Evolutionary conservation across 1,140 invertebrate genomes (phyloP).

Genomic region (Drosophila funebris): DNA sequence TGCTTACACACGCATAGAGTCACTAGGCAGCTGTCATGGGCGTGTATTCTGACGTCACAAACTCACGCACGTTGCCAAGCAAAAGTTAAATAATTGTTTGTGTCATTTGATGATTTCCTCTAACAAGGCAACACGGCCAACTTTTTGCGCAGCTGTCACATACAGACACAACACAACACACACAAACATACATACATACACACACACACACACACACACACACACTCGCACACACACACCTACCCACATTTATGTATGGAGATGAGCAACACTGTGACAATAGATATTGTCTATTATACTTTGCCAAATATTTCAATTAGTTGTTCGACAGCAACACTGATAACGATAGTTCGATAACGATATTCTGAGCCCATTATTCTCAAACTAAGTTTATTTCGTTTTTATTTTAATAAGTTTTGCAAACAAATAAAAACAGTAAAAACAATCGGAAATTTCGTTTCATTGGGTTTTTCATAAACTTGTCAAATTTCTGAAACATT

Average conservation of each 20-base stretch:
- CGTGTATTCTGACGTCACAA: slow-evolving; percentile 61
- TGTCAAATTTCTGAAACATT: no score
- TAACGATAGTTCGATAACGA: neutral
- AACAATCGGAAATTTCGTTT: no score
- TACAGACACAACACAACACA: slow-evolving; percentile 36
- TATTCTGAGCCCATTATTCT: no score
- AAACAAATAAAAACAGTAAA: no score
- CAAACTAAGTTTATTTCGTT: no score
- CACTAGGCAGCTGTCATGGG: slow-evolving; percentile 51
- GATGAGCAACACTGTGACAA: slow-evolving; percentile 8
- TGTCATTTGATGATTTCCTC: slow-evolving; percentile 81
- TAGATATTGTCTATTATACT: neutral
- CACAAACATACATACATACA: slow-evolving; percentile 13
- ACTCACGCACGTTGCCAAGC: slow-evolving; percentile 68
- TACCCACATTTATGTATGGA: neutral
- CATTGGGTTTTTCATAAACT: no score
- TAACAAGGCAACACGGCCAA: slow-evolving; percentile 62
- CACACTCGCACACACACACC: neutral
- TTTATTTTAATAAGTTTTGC: no score
- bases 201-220: slow-evolving; percentile 11
- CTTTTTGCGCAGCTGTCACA: slow-evolving; percentile 71
- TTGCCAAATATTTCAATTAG: neutral
- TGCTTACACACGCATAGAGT: neutral
- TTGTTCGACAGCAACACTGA: neutral
- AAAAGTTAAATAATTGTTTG: slow-evolving; percentile 82